Evolutionary conservation across 2,113 vertebrate species (phyloP).

Genomic region (Silurus meridionalis): DNA sequence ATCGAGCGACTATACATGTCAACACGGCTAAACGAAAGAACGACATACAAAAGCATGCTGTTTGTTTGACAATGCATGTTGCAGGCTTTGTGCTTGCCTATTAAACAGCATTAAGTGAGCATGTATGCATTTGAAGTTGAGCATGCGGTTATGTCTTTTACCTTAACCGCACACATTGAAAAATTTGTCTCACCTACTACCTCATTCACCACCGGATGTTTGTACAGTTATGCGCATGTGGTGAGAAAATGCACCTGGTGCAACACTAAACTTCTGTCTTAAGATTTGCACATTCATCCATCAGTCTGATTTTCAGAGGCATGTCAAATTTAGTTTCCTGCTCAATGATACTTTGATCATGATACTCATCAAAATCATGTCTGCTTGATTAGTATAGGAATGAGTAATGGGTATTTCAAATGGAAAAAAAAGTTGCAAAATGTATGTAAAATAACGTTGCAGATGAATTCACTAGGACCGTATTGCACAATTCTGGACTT

Average conservation of each 20-base stretch:
- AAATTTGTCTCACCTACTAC: slow-evolving; percentile 32
- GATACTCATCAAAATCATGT: not conserved
- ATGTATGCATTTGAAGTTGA: slow-evolving; percentile 18
- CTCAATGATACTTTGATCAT: too few relatives aligned
- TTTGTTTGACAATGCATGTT: not conserved
- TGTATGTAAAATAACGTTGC: too few relatives aligned
- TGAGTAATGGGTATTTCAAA: too few relatives aligned
- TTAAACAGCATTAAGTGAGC: not conserved
- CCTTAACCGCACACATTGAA: slow-evolving; percentile 46
- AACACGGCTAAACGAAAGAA: not conserved
- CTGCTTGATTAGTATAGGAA: not conserved
- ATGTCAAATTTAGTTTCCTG: not conserved
- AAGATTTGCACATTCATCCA: not conserved
- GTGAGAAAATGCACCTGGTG: slow-evolving; percentile 34
- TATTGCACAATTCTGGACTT: not conserved
- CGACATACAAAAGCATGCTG: not conserved
- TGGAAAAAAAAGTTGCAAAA: too few relatives aligned
- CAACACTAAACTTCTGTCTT: slow-evolving; percentile 31
- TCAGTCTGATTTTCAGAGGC: not conserved
- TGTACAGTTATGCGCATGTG: slow-evolving; percentile 50
- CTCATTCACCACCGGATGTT: slow-evolving; percentile 55
- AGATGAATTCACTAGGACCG: not conserved
- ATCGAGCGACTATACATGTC: not conserved
- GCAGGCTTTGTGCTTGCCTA: not conserved
- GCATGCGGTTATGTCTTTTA: slow-evolving; percentile 46